Evolutionary conservation across 1,140 invertebrate species (phyloP), one percentile per base, ranked within the genome.

Genomic region (Drosophila repletoides): DNA sequence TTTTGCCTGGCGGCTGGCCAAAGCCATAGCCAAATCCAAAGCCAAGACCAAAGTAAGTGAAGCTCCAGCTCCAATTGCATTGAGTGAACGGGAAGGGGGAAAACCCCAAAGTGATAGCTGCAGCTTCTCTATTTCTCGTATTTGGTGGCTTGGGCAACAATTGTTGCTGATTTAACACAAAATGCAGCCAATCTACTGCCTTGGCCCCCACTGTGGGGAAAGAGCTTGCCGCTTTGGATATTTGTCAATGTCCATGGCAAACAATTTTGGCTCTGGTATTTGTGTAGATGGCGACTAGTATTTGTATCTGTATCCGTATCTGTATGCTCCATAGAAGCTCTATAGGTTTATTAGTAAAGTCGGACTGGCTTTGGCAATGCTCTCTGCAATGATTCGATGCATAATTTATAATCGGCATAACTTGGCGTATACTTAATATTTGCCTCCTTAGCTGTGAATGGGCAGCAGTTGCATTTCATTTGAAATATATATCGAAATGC

Each of bases 91-190:
- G n/a, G n/a, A n/a, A n/a, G n/a, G n/a, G n/a, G 38, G 38, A 12
- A 53, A 56, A 41, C 66, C 67, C 67, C 66, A 65, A 66, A 67
- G 70, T 72, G 63, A 58, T 71, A 76, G 67, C 68, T 49, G 36
- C 45, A 28, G 48, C 56, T 38, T 45, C 45, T 43, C 31, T 22
- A 56, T 55, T n/a, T n/a, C n/a, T n/a, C n/a, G n/a, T n/a, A n/a
- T n/a, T 55, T 52, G 29, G 36, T 38, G 69, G 64, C 61, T 74
- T 55, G 69, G 69, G 61, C 74, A 72, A 83, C 76, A 80, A 80
- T 81, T 81, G 76, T 81, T 81, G 72, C 76, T 81, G 77, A 81
- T 72, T 81, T 76, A 83, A 81, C 76, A 83, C 58, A 83, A 81
- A 81, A 75, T 76, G 67, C 76, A 80, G 77, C 52, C 77, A 80